phyloP scores from a whole-genome alignment of 2,888 invertebrate genomes.

The Halictus quadricinctus region DNA sequence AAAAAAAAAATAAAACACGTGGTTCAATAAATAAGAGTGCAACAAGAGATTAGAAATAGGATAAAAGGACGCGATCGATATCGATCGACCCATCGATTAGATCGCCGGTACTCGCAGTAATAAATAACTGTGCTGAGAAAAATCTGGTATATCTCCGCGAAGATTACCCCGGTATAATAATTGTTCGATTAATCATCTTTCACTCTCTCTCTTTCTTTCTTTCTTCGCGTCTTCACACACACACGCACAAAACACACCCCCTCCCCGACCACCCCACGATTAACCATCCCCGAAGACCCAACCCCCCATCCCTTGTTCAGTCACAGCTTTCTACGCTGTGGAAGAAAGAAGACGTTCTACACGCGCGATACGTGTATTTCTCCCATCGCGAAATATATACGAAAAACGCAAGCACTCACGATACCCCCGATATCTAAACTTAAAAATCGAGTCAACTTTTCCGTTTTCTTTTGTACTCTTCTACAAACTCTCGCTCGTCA shows the following conservation, averaged over 20 bases:
- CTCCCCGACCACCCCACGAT: background rate
- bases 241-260: background rate
- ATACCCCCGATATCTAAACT: conserved; percentile 44
- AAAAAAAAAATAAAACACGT: conserved; percentile 58
- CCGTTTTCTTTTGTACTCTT: conserved; percentile 77
- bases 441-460: conserved; percentile 65
- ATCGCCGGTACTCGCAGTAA: conserved; percentile 52
- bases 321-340: conserved; percentile 57
- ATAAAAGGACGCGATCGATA: conserved; percentile 55
- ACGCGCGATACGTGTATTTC: conserved; percentile 18
- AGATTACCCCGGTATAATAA: conserved; percentile 59
- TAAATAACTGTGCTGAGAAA: conserved; percentile 67
- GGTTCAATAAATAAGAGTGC: conserved; percentile 81
- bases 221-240: background rate
- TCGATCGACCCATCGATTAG: conserved; percentile 34
- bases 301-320: conserved; percentile 19
- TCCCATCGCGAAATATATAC: conserved; percentile 37
- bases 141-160: conserved; percentile 46
- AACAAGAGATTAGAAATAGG: conserved; percentile 76
- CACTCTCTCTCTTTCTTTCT: background rate
- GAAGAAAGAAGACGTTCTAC: conserved; percentile 60
- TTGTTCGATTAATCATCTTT: conserved; percentile 53
- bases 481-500: conserved; percentile 75
- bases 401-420: conserved; percentile 52
- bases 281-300: conserved; percentile 7